Conservation (phyloP, 2,113 vertebrate genomes). For the Aplodontia rufa region DNA sequence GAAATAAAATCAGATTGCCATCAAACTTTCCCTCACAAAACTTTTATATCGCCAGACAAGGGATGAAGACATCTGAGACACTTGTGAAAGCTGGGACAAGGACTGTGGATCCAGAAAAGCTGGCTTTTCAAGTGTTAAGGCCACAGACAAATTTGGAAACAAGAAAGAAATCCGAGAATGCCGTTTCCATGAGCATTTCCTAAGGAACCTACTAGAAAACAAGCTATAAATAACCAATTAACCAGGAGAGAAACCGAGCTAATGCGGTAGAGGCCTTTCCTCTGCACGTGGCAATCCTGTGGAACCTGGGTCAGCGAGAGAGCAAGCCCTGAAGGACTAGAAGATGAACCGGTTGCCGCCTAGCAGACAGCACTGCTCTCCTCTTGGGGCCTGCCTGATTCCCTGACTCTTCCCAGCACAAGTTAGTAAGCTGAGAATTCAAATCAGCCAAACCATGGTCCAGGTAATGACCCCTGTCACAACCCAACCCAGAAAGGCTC, state of each 20-base stretch:
- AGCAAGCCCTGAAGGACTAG: background rate
- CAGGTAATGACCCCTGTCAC: background rate
- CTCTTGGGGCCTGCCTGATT: background rate
- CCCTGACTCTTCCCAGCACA: background rate
- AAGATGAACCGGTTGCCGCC: no score
- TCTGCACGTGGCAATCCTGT: accelerated
- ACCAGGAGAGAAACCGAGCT: background rate
- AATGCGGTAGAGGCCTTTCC: background rate
- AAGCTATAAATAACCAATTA: background rate
- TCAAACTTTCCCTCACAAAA: background rate
- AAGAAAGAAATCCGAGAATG: background rate
- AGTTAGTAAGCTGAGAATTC: background rate
- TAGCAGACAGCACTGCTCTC: background rate
- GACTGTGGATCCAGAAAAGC: background rate
- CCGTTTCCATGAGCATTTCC: background rate
- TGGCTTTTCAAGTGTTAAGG: background rate
- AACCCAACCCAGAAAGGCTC: background rate
- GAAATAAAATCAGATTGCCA: background rate
- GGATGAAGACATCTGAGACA: background rate
- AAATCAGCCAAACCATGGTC: background rate
- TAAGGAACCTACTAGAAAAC: background rate
- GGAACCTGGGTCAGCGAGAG: no score
- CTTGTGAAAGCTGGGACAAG: background rate
- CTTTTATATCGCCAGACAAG: background rate
- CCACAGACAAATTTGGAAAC: background rate